These are phyloP conservation scores for Coreoperca whiteheadi DNA, from an alignment of 2,113 vertebrate species.

Conservation along the genomic window DNA sequence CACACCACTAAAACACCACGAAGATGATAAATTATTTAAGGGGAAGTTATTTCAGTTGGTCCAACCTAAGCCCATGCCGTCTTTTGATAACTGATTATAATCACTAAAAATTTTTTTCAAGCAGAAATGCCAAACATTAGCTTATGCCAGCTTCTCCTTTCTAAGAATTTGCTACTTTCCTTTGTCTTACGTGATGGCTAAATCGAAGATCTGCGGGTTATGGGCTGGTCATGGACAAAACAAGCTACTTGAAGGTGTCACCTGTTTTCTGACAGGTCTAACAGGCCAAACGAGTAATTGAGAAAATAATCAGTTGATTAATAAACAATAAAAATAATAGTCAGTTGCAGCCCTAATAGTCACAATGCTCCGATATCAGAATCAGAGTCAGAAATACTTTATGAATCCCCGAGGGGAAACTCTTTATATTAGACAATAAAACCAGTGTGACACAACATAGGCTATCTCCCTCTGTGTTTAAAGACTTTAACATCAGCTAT, in stretches of 20 bases:
- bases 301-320: background rate
- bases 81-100: background rate
- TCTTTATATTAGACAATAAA: background rate
- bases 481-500: background rate
- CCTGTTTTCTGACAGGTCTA: background rate
- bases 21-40: background rate
- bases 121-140: background rate
- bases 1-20: slow-evolving; percentile 9
- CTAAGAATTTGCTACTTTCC: background rate
- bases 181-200: background rate
- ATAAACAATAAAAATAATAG: background rate
- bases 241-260: background rate
- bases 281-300: background rate
- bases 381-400: too few relatives aligned
- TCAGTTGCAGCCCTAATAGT: background rate
- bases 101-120: background rate
- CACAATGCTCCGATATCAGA: background rate
- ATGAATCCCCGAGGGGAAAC: too few relatives aligned
- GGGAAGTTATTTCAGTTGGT: background rate
- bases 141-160: background rate
- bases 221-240: background rate
- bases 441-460: background rate
- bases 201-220: background rate
- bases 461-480: background rate
- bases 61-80: background rate